Percentiles rank a stretch among this genome's conserved stretches.
Conservation (phyloP, 2,113 vertebrate species). For the Numida meleagris region DNA sequence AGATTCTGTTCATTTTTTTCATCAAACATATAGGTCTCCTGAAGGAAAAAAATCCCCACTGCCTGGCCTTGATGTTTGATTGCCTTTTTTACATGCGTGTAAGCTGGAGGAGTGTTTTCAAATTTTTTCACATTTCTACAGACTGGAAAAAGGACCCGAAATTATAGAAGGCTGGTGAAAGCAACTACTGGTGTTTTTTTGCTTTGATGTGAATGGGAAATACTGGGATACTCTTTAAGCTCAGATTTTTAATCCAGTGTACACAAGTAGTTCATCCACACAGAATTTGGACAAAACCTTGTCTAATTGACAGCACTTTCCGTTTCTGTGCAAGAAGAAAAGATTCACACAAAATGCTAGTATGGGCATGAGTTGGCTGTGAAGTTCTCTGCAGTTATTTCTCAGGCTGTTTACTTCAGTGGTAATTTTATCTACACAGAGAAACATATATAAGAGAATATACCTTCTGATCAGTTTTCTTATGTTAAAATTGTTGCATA, state of each 20-base stretch:
- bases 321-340: background rate
- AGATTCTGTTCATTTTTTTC: background rate
- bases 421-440: background rate
- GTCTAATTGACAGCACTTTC: background rate
- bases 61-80: background rate
- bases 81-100: background rate
- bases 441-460: background rate
- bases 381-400: background rate
- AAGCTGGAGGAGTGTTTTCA: background rate
- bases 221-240: background rate
- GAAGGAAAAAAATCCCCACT: background rate
- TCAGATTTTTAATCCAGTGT: background rate
- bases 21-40: background rate
- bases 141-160: background rate
- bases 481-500: background rate
- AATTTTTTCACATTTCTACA: background rate
- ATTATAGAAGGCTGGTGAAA: background rate
- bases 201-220: background rate
- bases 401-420: background rate
- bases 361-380: background rate
- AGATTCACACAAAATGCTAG: background rate
- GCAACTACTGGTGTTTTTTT: background rate
- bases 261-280: background rate
- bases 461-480: background rate
- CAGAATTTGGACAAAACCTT: background rate